Evolutionary conservation across 2,113 vertebrate genomes (phyloP), one percentile per base, ranked within the genome.

Genomic region (Ivindomyrus marchei): DNA sequence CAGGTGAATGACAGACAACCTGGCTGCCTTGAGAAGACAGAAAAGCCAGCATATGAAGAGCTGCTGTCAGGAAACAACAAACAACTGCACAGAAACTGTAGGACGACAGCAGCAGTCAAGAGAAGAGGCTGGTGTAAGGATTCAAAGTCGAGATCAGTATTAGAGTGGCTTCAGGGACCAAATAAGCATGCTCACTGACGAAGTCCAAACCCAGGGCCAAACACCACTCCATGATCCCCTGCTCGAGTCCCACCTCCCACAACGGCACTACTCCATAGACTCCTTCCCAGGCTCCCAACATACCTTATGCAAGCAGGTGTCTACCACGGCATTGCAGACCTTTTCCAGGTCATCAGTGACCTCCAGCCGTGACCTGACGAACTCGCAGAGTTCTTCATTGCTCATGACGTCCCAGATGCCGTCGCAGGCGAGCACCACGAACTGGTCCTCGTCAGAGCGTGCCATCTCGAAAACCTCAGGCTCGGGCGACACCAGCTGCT

Each of bases 341-440:
- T 96, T 98, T 96, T 99, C 98, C 95, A 99, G 96, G 95, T 99
- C 97, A 93, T 97, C 96, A 9, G 96, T 97, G 91, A 99, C 96
- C 96, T 98, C 97, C 94, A 99, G 98, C 95, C 98, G 97, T 91
- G 98, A 99, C 92, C 97, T 97, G 92, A 99, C 97, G 96, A 97
- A 99, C 93, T 98, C 97, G 93, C 98, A 99, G 94, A 99, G 97
- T 95, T 99, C 98, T 95, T 99, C 98, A 31, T 99, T 99, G 96
- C 97, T 98, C 98, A 99, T 99, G 93, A 99, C 98, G 94, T 99
- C 98, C 98, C 98, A 99, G 96, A 99, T 98, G 88, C 98, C 98
- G 92, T 99, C 98, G 92, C 98, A 99, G 56, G 98, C 98, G 94
- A 99, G 95, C 92, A 99, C 95, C 90, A 99, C 96, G 94, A 99